phyloP scores from a whole-genome alignment of 2,797 vertebrate genomes.

The Characodon lateralis region DNA sequence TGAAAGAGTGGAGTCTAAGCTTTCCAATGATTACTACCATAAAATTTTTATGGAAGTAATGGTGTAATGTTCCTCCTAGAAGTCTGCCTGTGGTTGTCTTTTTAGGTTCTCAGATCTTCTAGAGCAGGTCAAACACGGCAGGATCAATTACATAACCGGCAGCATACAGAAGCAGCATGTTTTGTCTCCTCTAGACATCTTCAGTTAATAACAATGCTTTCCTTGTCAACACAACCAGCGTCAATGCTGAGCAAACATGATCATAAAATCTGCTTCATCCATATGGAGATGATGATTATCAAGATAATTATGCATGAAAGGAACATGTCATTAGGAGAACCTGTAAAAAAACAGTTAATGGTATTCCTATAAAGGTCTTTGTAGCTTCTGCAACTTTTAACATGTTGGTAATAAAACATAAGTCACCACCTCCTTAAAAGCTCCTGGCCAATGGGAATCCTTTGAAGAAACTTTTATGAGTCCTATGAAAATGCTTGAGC shows the following conservation, averaged over 20 bases:
- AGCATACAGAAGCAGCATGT: slow-evolving; percentile 53
- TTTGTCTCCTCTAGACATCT: slow-evolving; percentile 42
- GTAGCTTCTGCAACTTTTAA: slow-evolving; percentile 72
- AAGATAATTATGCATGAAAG: slow-evolving; percentile 70
- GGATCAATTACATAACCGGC: slow-evolving; percentile 46
- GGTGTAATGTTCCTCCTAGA: slow-evolving; percentile 15
- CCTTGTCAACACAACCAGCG: slow-evolving; percentile 46
- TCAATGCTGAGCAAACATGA: slow-evolving; percentile 41
- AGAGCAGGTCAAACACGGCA: slow-evolving; percentile 28
- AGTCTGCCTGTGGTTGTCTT: background rate
- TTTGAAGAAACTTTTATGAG: slow-evolving; percentile 74
- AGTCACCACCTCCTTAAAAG: slow-evolving; percentile 72
- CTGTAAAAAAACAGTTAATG: slow-evolving; percentile 34
- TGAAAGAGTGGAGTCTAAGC: too few species aligned
- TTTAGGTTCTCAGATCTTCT: slow-evolving; percentile 13
- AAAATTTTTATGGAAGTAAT: background rate
- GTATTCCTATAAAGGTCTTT: slow-evolving; percentile 54
- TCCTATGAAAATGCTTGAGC: slow-evolving; percentile 67
- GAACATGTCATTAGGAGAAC: slow-evolving; percentile 80
- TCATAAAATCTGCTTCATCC: slow-evolving; percentile 61
- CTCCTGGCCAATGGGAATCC: slow-evolving; percentile 77
- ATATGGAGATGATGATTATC: slow-evolving; percentile 73
- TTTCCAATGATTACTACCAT: too few species aligned
- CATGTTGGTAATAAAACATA: slow-evolving; percentile 80
- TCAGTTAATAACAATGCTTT: slow-evolving; percentile 67